Base-by-base conservation (phyloP, 2,888 invertebrate genomes). In the Priocnemis perturbator region DNA sequence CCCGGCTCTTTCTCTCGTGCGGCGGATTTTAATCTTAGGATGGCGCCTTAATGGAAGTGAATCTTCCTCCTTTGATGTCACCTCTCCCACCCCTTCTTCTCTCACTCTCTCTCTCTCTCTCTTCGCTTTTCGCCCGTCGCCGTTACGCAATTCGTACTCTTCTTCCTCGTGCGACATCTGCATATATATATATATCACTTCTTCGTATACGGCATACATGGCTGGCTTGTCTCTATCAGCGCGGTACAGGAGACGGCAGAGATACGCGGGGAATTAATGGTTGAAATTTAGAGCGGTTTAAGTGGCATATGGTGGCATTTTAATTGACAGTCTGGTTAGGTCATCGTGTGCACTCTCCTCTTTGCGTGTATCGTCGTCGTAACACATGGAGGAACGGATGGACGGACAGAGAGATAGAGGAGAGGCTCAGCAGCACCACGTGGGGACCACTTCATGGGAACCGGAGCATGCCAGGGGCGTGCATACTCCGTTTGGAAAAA, bases 241-340 rank as follows among this genome's bases (percentile, higher is more conserved):
- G 7, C 11, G 11, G 37, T 11, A 15, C 55, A 55, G 20, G 26
- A n/a, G 20, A 57, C 57, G 57, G 37, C 37, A n/a, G 55, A 55
- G 23, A 55, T 17, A 20, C 15, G 59, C 59, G 59, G 44, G 20
- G 48, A 60, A 14, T 50, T 50, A 50, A 74, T 71, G 72, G 75
- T 71, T 77, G 73, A 78, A 80, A 78, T 80, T 82, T 78, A 83
- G 82, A 83, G 68, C 71, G 62, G 78, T 78, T 82, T 81, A 80
- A 83, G 81, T 80, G 81, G 79, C 83, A 82, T 83, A 82, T 82
- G 83, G 84, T 83, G 85, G 86, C 84, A 82, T 85, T 86, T 86
- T 86, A 86, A 86, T 86, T 85, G 86, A 86, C 84, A 80, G 84
- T 81, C 85, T 77, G 85, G 80, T 86, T 84, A 83, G 84, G 81